A percentile compares a stretch with the other conserved stretches of the same genome.
Conservation (phyloP, 2,888 invertebrate genomes). For the Adineta ricciae region DNA sequence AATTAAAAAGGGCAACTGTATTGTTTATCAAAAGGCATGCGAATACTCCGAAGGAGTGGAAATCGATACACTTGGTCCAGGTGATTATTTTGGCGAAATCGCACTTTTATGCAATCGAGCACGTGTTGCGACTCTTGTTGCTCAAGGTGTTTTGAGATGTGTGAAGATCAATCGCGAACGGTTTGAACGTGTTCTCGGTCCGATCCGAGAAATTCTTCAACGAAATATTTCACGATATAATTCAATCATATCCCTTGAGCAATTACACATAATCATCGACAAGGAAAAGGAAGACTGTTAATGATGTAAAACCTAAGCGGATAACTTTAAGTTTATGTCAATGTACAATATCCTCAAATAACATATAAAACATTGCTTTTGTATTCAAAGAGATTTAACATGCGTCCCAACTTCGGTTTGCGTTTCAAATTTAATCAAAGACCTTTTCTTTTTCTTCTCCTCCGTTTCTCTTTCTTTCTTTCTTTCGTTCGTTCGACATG, state of each 20-base stretch:
- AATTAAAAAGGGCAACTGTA: constrained; percentile 56
- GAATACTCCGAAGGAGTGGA: constrained; percentile 77
- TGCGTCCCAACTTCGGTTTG: background rate
- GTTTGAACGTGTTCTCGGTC: constrained; percentile 91
- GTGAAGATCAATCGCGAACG: constrained; percentile 87
- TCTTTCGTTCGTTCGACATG: background rate
- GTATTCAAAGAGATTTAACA: background rate
- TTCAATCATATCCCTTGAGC: background rate
- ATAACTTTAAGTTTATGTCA: background rate
- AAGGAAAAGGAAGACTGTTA: background rate
- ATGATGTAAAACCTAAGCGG: background rate
- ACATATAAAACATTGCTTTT: background rate
- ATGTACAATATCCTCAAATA: background rate
- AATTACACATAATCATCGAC: background rate
- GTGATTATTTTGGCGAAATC: constrained; percentile 98
- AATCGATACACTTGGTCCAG: constrained; percentile 89
- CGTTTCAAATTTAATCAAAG: background rate
- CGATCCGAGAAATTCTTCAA: constrained; percentile 93
- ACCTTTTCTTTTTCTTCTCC: background rate
- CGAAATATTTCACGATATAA: constrained; percentile 96
- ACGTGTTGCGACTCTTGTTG: constrained; percentile 91
- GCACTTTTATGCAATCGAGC: constrained; percentile 91
- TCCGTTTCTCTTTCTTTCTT: background rate
- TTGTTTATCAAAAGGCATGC: constrained; percentile 67
- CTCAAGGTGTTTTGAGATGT: constrained; percentile 86